Evolutionary conservation across 1,140 invertebrate species (phyloP).

Genomic region (Drosophila triauraria): DNA sequence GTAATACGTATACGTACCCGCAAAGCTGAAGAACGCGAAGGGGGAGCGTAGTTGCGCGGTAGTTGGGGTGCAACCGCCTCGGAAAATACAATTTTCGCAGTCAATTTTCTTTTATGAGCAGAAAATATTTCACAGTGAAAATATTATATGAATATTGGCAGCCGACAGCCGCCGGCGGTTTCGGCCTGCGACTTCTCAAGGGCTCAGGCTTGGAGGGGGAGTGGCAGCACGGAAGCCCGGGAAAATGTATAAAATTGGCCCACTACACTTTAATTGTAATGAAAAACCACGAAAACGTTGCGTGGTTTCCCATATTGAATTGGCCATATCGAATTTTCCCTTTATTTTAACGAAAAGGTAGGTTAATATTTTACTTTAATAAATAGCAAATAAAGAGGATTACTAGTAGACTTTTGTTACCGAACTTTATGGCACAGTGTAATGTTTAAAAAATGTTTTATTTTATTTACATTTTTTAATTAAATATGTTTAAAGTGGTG

Average conservation of each 20-base stretch:
- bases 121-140: slow-evolving; percentile 75
- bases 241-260: slow-evolving; percentile 8
- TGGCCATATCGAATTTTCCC: background rate
- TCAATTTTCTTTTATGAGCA: slow-evolving; percentile 82
- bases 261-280: slow-evolving; percentile 17
- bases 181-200: slow-evolving; percentile 16
- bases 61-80: slow-evolving; percentile 42
- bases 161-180: slow-evolving; percentile 46
- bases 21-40: slow-evolving; percentile 10
- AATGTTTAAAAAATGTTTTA: background rate
- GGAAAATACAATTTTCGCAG: slow-evolving; percentile 81
- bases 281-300: background rate
- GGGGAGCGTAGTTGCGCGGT: background rate
- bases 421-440: background rate
- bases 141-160: slow-evolving; percentile 80
- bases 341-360: background rate
- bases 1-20: slow-evolving; percentile 8
- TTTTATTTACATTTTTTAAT: background rate
- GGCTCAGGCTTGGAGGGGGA: background rate
- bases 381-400: background rate
- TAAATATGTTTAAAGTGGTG: background rate
- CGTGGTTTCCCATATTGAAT: background rate
- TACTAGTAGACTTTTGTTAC: background rate
- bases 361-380: background rate
- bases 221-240: background rate